Conservation (phyloP, 2,797 vertebrate species). For the Pipistrellus pygmaeus region DNA sequence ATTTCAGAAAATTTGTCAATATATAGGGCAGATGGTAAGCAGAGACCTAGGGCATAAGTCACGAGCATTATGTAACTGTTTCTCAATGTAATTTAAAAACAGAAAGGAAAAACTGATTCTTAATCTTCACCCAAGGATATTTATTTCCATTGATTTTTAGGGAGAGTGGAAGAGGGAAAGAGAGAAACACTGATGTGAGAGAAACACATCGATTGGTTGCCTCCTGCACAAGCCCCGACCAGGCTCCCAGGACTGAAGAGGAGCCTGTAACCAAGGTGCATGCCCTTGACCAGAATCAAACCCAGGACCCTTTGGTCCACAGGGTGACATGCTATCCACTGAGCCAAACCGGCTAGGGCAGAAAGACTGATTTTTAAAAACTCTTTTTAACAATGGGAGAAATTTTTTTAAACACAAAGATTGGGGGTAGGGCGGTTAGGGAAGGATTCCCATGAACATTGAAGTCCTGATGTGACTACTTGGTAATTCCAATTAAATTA, state of each 20-base stretch:
- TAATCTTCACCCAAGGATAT: too few relatives aligned
- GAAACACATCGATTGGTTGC: too few relatives aligned
- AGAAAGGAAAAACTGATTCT: slow-evolving; percentile 22
- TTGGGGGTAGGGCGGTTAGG: not conserved
- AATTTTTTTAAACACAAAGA: slow-evolving; percentile 24
- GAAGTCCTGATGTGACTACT: not conserved
- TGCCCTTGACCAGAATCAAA: too few relatives aligned
- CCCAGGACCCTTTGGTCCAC: too few relatives aligned
- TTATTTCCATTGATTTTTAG: too few relatives aligned
- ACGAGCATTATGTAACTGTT: not conserved
- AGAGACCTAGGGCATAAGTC: not conserved
- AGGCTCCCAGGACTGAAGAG: too few relatives aligned
- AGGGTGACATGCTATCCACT: too few relatives aligned
- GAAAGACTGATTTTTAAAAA: not conserved
- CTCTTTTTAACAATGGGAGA: slow-evolving; percentile 16
- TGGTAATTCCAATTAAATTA: not conserved
- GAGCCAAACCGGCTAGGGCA: too few relatives aligned
- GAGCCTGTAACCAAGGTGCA: too few relatives aligned
- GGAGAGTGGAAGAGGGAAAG: too few relatives aligned
- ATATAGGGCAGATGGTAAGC: not conserved
- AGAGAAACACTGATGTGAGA: too few relatives aligned
- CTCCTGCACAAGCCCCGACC: too few relatives aligned
- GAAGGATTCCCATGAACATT: not conserved
- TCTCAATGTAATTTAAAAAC: slow-evolving; percentile 30
- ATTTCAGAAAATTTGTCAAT: slow-evolving; percentile 6